Percentiles rank a stretch among this genome's conserved stretches.
phyloP scores from a whole-genome alignment of 2,888 invertebrate species.

The Dicranocentrus wangi region DNA sequence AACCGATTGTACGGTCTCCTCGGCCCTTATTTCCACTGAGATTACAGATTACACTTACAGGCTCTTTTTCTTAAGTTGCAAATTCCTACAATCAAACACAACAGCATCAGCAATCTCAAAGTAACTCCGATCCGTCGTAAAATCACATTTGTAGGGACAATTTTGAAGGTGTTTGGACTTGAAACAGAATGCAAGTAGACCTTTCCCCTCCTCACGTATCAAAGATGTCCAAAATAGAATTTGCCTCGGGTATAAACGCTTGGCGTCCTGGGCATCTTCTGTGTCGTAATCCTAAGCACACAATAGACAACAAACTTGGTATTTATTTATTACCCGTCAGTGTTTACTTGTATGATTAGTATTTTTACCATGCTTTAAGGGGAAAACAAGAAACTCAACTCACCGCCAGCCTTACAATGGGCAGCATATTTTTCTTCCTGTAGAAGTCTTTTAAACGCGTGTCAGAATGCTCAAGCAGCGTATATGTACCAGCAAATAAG shows the following conservation, averaged over 20 bases:
- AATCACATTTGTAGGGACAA: constrained; percentile 70
- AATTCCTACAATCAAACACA: constrained; percentile 65
- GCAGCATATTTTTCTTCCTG: constrained; percentile 49
- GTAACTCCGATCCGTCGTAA: constrained; percentile 63
- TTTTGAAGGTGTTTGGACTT: constrained; percentile 56
- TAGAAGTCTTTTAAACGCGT: constrained; percentile 40
- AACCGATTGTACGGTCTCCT: no score
- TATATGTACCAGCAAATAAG: constrained; percentile 46
- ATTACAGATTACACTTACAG: constrained; percentile 30
- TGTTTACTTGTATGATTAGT: no score
- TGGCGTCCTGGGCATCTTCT: constrained; percentile 54
- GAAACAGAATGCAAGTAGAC: constrained; percentile 50
- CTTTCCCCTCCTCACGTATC: constrained; percentile 21
- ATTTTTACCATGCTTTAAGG: no score
- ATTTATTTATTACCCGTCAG: no score
- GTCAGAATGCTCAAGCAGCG: constrained; percentile 39
- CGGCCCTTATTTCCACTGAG: no score
- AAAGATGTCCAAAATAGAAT: constrained; percentile 60
- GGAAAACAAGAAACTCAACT: no score
- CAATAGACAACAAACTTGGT: no score
- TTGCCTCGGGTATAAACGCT: constrained; percentile 49
- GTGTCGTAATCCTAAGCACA: constrained; percentile 49
- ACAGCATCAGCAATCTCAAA: constrained; percentile 68
- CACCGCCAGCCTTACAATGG: constrained; percentile 51
- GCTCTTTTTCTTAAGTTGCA: constrained; percentile 54